Base-by-base conservation (phyloP, 2,888 invertebrate species). In the Zele albiditarsus region DNA sequence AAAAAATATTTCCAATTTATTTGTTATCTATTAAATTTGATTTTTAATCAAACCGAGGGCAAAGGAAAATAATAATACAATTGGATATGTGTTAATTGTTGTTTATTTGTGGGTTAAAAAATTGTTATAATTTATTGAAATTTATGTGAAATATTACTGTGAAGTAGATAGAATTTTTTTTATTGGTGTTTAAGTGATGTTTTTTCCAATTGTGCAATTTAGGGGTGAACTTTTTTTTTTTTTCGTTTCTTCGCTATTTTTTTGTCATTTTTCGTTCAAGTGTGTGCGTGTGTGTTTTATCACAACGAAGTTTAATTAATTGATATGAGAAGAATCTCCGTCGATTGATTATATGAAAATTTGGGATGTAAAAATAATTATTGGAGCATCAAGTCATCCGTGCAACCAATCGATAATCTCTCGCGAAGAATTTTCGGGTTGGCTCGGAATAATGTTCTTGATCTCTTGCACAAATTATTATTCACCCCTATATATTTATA, bases 341-440 rank as follows among this genome's bases (percentile, higher is more conserved):
- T 57, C 3, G 23, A 20, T 23, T 57, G 10, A 23, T 25, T 5
- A 57, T 27, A 27, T 12, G 14, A 58, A 27, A 14, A 63, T 16
- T n/a, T 28, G 23, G 12, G 33, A 63, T 31, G 16, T 1, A 63
- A 27, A 16, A 63, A 63, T 16, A 46, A 46, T 28, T 4, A 14
- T 31, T n/a, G 16, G 28, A 38, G 4, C 33, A 31, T 38, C 1
- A 33, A 77, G 79, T 80, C 77, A 80, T 80, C 76, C 80, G 80
- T 79, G 66, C 73, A 74, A 71, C 74, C 65, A 74, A 79, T 78
- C 80, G 77, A 80, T 74, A 60, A 67, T 53, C 38, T 73, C 72
- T 20, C 58, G 38, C 73, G 67, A 46, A 57, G 66, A 67, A 73
- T 67, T 73, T 73, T 73, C 73, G 73, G 73, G 73, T 60, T 28